Percentiles rank a stretch among this genome's conserved stretches.
Evolutionary conservation across 2,113 vertebrate species (phyloP).

Genomic region (Formicarius rufipectus): DNA sequence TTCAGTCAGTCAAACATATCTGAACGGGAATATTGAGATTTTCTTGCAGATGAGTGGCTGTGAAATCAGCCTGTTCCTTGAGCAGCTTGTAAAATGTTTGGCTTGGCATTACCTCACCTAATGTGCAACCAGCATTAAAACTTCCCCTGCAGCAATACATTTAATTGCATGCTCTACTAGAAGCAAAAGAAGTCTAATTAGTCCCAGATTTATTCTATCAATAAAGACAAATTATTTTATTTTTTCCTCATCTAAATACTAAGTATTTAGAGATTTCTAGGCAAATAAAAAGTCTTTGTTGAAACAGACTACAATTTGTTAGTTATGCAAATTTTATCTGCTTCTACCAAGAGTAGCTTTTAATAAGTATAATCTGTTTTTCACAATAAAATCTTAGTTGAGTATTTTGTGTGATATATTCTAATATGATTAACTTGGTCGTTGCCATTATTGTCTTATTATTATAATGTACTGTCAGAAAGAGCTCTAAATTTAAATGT

Average conservation of each 20-base stretch:
- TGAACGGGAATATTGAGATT: neutral
- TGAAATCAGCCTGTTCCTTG: conserved; percentile 16
- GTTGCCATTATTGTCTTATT: conserved; percentile 14
- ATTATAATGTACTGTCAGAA: neutral
- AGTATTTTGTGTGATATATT: neutral
- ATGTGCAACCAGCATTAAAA: conserved; percentile 5
- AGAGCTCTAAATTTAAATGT: neutral
- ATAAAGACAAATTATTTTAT: neutral
- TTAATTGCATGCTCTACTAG: conserved; percentile 38
- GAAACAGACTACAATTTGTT: neutral
- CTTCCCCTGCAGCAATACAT: conserved; percentile 38
- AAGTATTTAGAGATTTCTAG: neutral
- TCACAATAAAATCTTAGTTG: neutral
- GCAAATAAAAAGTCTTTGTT: neutral
- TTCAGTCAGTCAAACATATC: neutral
- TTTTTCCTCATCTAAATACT: neutral
- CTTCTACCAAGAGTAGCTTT: neutral
- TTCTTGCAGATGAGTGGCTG: neutral
- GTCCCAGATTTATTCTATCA: conserved; percentile 47
- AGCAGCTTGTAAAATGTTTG: conserved; percentile 33
- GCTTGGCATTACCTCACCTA: conserved; percentile 58
- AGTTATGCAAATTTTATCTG: neutral
- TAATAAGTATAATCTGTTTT: neutral
- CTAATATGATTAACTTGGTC: neutral
- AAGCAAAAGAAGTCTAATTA: conserved; percentile 39